Percentiles rank a stretch among this genome's conserved stretches.
These are phyloP conservation scores for Manis javanica DNA, from an alignment of 2,797 vertebrate species.

Conservation along the genomic window DNA sequence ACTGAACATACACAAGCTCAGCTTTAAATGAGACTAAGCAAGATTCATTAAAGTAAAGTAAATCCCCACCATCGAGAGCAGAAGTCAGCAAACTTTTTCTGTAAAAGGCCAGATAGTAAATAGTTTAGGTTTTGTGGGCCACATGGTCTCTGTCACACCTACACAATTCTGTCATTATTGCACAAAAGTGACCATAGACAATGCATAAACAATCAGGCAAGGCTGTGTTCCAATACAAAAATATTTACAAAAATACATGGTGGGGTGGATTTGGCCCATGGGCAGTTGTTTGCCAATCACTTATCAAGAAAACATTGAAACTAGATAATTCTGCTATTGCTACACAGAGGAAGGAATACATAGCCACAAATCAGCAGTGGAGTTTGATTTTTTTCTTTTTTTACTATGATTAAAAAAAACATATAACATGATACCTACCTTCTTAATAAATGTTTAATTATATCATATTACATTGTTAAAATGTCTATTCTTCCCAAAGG, in stretches of 20 bases:
- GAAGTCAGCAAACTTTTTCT: background rate
- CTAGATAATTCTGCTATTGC: background rate
- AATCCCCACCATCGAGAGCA: background rate
- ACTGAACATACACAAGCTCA: background rate
- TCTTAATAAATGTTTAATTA: background rate
- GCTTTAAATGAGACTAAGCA: background rate
- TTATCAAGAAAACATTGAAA: background rate
- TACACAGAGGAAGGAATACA: background rate
- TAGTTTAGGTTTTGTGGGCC: background rate
- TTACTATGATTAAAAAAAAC: background rate
- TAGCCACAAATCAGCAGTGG: background rate
- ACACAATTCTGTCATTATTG: background rate
- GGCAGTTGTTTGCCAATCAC: background rate
- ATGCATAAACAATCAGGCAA: background rate
- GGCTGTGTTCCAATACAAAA: background rate
- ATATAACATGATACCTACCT: background rate
- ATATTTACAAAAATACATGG: conserved; percentile 5
- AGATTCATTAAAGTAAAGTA: conserved; percentile 1
- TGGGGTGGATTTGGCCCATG: background rate
- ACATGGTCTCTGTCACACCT: conserved; percentile 18
- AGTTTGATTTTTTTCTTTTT: background rate
- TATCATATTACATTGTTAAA: background rate
- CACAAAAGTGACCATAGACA: background rate
- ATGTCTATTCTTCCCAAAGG: too few relatives aligned
- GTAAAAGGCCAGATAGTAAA: background rate